Evolutionary conservation across 2,888 invertebrate species (phyloP).

Genomic region (Epirrita christyi): DNA sequence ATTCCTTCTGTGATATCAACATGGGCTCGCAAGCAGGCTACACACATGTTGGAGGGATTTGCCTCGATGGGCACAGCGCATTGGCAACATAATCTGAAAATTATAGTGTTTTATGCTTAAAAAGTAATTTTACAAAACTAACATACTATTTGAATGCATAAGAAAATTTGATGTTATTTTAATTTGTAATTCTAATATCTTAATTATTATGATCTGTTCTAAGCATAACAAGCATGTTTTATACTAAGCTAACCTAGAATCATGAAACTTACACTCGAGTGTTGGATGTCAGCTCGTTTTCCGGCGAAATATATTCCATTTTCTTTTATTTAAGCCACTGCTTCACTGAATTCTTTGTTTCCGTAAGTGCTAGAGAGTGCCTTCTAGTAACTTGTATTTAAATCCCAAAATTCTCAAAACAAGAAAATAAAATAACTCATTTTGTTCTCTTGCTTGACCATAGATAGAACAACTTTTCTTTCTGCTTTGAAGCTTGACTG

Average conservation of each 20-base stretch:
- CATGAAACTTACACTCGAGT: constrained; percentile 71
- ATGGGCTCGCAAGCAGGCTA: constrained; percentile 94
- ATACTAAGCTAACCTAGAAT: constrained; percentile 45
- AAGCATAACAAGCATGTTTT: constrained; percentile 7
- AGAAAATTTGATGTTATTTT: neutral
- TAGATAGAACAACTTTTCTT: too few relatives aligned
- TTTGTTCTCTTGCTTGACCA: too few relatives aligned
- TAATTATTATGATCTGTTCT: too few relatives aligned
- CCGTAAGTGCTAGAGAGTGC: too few relatives aligned
- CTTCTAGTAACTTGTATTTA: too few relatives aligned
- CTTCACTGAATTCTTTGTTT: neutral
- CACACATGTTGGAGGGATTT: constrained; percentile 99
- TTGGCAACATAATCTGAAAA: constrained; percentile 93
- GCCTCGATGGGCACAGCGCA: constrained; percentile 97
- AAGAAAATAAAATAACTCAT: too few relatives aligned
- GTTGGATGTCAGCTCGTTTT: constrained; percentile 52
- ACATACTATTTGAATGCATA: too few relatives aligned
- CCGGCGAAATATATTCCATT: constrained; percentile 77
- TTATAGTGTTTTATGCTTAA: too few relatives aligned
- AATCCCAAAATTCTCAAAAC: too few relatives aligned
- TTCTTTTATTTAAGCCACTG: neutral
- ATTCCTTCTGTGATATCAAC: constrained; percentile 98
- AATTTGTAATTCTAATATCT: too few relatives aligned
- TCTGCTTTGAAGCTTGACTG: too few relatives aligned
- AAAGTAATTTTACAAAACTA: too few relatives aligned